Base-by-base conservation (phyloP, 1,140 invertebrate genomes). In the Lordiphosa collinella region DNA sequence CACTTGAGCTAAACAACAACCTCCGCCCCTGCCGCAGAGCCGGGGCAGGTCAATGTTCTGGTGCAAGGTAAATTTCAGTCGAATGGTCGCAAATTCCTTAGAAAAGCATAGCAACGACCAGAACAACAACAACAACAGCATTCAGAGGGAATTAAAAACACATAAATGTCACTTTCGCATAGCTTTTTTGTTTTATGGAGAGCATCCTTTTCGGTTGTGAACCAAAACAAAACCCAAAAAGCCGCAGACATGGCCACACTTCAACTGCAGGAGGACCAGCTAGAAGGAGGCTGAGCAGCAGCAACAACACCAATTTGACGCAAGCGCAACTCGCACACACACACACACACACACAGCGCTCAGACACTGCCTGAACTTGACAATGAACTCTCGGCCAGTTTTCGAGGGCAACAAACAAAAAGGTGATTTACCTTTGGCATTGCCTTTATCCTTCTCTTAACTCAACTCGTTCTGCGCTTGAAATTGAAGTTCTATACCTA, bases 111-210 rank as follows among this genome's bases (percentile, higher is more conserved):
- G n/a, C n/a, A n/a, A n/a, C n/a, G 49, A 12, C 13, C 12, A 38
- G 52, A 36, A n/a, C 40, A 7, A 50, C 16, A 32, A 25, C 35
- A 44, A 66, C 31, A 44, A 36, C 35, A 35, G 10, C 34, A 56
- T 43, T 49, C 34, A n/a, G 40, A 80, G 70, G 67, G 76, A 76
- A 82, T 82, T 84, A 82, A 82, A 82, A 82, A 76, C 78, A 82
- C 71, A 82, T 82, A 82, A 82, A 82, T 82, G 71, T 82, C 76
- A 76, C 78, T 76, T 84, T 84, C 58, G 67, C 64, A 84, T 64
- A 76, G 62, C 78, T 61, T 82, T 47, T 82, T 82, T 84, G 71
- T 82, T 82, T 82, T 82, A 82, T 82, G 78, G 78, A 76, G 75
- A 70, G 64, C 71, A 68, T 80, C 76, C 72, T 70, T 75, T 69